Evolutionary conservation across 2,888 invertebrate species (phyloP).

Genomic region (Lapara coniferarum): DNA sequence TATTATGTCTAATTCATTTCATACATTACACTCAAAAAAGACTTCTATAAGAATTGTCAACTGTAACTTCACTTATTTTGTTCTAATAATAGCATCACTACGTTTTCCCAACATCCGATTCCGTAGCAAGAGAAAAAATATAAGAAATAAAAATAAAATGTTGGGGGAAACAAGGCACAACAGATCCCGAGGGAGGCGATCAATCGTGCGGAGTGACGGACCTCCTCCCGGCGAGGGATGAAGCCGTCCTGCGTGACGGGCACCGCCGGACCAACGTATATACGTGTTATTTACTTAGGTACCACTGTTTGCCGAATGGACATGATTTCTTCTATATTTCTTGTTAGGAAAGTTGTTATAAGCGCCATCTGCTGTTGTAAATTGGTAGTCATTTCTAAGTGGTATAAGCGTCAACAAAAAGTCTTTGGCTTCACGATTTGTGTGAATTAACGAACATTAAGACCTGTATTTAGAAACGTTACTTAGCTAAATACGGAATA

Average conservation of each 20-base stretch:
- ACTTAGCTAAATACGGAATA: too few relatives aligned
- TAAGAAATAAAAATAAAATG: constrained; percentile 38
- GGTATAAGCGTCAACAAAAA: too few relatives aligned
- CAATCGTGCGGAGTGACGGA: constrained; percentile 56
- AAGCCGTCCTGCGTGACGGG: constrained; percentile 25
- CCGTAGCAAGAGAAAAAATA: constrained; percentile 15
- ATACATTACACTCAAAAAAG: too few relatives aligned
- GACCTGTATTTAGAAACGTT: too few relatives aligned
- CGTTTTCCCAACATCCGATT: constrained; percentile 22
- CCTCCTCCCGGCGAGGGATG: constrained; percentile 35
- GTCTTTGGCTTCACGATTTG: too few relatives aligned
- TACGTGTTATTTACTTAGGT: constrained; percentile 20
- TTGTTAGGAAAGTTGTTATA: neutral
- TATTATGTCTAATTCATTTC: too few relatives aligned
- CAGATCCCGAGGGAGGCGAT: constrained; percentile 57
- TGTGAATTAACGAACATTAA: too few relatives aligned
- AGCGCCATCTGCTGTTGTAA: neutral
- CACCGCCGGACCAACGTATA: constrained; percentile 13
- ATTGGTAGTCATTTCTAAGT: too few relatives aligned
- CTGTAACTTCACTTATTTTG: neutral
- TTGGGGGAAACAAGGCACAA: constrained; percentile 46
- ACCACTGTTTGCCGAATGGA: constrained; percentile 13
- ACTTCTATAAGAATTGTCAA: too few relatives aligned
- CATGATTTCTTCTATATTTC: constrained; percentile 1
- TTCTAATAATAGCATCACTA: constrained; percentile 13